These are phyloP conservation scores for Agrochola macilenta DNA, from an alignment of 2,888 invertebrate species.

Conservation along the genomic window DNA sequence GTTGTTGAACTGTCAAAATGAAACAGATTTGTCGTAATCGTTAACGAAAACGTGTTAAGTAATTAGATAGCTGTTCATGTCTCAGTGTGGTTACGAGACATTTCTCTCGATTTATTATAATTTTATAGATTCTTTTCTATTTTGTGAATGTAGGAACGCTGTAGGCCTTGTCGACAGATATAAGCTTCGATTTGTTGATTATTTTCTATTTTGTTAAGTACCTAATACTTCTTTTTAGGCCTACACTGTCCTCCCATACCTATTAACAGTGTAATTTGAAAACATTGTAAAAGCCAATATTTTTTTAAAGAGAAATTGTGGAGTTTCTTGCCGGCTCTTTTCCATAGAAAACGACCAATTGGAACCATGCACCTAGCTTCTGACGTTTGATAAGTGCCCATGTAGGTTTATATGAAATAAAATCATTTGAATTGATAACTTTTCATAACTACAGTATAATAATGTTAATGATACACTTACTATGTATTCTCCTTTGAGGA, in stretches of 20 bases:
- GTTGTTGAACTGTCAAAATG: too few relatives aligned
- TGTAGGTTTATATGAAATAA: neutral
- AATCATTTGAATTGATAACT: neutral
- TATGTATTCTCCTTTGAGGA: slow-evolving; percentile 86
- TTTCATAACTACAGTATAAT: neutral
- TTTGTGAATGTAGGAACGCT: too few relatives aligned
- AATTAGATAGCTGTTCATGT: too few relatives aligned
- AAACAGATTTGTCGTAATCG: too few relatives aligned
- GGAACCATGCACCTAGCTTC: neutral
- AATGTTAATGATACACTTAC: slow-evolving; percentile 70
- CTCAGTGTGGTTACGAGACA: too few relatives aligned
- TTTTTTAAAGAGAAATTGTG: neutral
- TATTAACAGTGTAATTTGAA: neutral
- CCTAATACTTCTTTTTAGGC: too few relatives aligned
- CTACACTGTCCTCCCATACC: neutral
- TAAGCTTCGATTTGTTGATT: too few relatives aligned
- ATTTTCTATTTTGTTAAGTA: too few relatives aligned
- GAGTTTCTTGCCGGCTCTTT: neutral
- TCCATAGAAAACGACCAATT: neutral
- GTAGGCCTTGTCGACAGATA: too few relatives aligned
- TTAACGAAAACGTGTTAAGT: too few relatives aligned
- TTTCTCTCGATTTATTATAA: too few relatives aligned
- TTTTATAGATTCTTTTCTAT: too few relatives aligned
- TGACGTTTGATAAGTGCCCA: neutral
- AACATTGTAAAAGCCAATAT: neutral